Conservation (phyloP, 2,888 invertebrate species). For the Dasypolia templi region DNA sequence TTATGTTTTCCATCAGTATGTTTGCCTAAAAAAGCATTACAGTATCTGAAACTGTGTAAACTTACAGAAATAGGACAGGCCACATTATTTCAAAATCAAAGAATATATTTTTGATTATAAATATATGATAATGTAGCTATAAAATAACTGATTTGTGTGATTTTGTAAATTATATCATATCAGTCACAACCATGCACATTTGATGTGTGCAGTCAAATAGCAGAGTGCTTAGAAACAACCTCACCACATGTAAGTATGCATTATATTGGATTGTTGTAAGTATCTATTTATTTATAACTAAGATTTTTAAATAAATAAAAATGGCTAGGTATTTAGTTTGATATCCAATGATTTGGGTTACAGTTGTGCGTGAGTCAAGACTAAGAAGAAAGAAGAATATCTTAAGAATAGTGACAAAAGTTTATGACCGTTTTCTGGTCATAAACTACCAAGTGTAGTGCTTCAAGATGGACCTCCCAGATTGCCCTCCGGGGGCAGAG, state of each 20-base stretch:
- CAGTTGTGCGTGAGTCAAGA: slow-evolving; percentile 73
- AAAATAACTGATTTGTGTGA: slow-evolving; percentile 43
- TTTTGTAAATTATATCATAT: slow-evolving; percentile 36
- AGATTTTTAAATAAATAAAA: slow-evolving; percentile 63
- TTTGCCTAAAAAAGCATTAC: neutral
- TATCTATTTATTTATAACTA: slow-evolving; percentile 79
- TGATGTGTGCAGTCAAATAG: slow-evolving; percentile 48
- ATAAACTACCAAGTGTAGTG: slow-evolving; percentile 88
- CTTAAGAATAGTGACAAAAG: slow-evolving; percentile 72
- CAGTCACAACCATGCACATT: slow-evolving; percentile 43
- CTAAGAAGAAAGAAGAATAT: slow-evolving; percentile 72
- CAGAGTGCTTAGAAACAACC: slow-evolving; percentile 64
- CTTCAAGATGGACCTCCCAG: slow-evolving; percentile 87
- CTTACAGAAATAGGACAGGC: neutral
- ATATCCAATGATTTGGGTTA: slow-evolving; percentile 75
- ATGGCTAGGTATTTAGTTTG: slow-evolving; percentile 61
- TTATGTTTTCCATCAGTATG: slow-evolving; percentile 2
- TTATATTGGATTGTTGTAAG: slow-evolving; percentile 74
- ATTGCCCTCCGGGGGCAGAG: slow-evolving; percentile 88
- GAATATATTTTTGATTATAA: slow-evolving; percentile 1
- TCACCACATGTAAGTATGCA: slow-evolving; percentile 70
- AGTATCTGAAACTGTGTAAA: neutral
- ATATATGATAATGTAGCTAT: slow-evolving; percentile 21
- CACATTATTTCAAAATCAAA: neutral
- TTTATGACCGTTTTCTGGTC: slow-evolving; percentile 84